Conservation (phyloP, 2,797 vertebrate genomes). For the Anguilla obscura region DNA sequence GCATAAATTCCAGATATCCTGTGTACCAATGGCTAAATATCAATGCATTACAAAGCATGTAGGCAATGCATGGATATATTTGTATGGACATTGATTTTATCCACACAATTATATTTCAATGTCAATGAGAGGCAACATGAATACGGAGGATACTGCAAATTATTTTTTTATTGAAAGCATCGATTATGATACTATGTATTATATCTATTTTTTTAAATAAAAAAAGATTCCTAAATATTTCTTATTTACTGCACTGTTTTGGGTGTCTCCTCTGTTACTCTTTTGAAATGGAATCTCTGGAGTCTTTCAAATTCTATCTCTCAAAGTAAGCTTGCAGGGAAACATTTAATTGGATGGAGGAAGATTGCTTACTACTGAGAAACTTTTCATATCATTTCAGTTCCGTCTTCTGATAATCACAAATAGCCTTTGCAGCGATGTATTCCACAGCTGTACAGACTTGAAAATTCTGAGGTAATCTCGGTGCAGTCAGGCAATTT, state of each 20-base stretch:
- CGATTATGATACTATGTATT: neutral
- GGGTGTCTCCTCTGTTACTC: neutral
- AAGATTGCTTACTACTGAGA: conserved; percentile 10
- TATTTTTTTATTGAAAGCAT: neutral
- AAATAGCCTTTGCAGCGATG: conserved; percentile 1
- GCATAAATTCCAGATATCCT: neutral
- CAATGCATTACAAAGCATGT: neutral
- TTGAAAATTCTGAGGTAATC: neutral
- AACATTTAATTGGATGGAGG: neutral
- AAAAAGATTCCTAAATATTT: neutral
- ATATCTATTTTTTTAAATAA: neutral
- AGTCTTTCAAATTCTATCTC: neutral
- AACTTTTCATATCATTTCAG: conserved; percentile 15
- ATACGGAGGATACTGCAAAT: neutral
- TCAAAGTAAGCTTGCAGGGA: neutral
- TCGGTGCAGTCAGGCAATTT: conserved; percentile 9
- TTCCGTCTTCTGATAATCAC: conserved; percentile 5
- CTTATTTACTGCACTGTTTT: neutral
- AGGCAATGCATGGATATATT: neutral
- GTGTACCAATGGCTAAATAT: neutral
- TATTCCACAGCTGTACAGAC: neutral
- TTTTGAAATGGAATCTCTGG: neutral
- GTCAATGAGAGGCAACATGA: neutral
- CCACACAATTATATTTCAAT: neutral
- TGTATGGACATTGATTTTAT: neutral